Percentiles rank a stretch among this genome's conserved stretches.
phyloP scores from a whole-genome alignment of 2,797 vertebrate species.

The Acanthurus tractus region DNA sequence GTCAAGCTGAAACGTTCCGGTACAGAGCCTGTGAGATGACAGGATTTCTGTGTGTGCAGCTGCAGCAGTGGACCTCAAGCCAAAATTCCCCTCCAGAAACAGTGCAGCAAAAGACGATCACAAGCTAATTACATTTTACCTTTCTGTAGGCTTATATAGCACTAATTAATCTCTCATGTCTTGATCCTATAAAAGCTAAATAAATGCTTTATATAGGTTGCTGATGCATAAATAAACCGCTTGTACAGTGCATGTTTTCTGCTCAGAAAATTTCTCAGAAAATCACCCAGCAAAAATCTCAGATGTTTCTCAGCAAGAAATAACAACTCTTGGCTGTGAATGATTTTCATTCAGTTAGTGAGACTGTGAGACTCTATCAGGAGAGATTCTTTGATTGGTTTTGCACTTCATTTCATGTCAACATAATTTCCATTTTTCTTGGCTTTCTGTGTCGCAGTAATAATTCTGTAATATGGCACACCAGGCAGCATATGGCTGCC shows the following conservation, averaged over 20 bases:
- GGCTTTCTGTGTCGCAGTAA: conserved; percentile 67
- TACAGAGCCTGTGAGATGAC: conserved; percentile 38
- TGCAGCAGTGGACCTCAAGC: conserved; percentile 29
- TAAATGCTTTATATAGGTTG: conserved; percentile 3
- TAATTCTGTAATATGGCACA: conserved; percentile 72
- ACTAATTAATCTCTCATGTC: conserved; percentile 19
- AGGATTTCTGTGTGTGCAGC: conserved; percentile 42
- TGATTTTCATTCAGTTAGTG: conserved; percentile 42
- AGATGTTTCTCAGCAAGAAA: conserved; percentile 31
- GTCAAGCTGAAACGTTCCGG: conserved; percentile 57
- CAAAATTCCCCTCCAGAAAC: conserved; percentile 27
- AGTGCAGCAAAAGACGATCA: conserved; percentile 12
- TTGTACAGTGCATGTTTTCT: conserved; percentile 8
- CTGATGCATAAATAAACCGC: conserved; percentile 27
- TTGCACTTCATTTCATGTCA: conserved; percentile 58
- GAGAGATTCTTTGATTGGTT: conserved; percentile 63
- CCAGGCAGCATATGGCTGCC: conserved; percentile 82
- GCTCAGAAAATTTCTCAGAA: conserved; percentile 28
- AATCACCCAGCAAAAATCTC: conserved; percentile 20
- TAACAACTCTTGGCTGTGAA: conserved; percentile 40
- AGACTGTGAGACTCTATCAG: conserved; percentile 43
- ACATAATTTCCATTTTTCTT: conserved; percentile 72
- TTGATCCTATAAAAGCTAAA: conserved; percentile 16
- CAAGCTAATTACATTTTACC: not conserved
- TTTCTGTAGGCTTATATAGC: conserved; percentile 15